A percentile compares a stretch with the other conserved stretches of the same genome.
Conservation (phyloP, 2,797 vertebrate genomes). For the Ficedula albicollis region DNA sequence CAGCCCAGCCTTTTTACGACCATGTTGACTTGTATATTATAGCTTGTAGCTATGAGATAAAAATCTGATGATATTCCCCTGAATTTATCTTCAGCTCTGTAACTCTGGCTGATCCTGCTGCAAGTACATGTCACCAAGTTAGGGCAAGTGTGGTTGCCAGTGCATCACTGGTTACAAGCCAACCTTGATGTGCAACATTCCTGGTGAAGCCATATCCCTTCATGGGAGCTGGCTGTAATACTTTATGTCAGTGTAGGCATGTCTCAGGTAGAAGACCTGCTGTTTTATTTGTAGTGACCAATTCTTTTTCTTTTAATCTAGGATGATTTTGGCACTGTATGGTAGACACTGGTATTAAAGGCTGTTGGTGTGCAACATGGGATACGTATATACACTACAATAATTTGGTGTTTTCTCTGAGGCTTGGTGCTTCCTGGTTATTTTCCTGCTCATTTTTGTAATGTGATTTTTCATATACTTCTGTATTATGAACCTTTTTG, state of each 20-base stretch:
- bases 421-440: conserved; percentile 45
- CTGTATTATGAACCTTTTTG: conserved; percentile 59
- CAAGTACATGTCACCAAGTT: neutral
- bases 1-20: neutral
- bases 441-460: conserved; percentile 51
- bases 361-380: neutral
- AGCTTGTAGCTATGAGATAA: neutral
- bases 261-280: neutral
- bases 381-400: neutral
- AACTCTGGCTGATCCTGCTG: neutral
- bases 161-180: accelerated
- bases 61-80: neutral
- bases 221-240: accelerated
- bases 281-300: neutral
- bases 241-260: neutral
- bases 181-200: accelerated
- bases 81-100: neutral
- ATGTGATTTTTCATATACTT: conserved; percentile 64
- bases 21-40: neutral
- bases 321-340: neutral
- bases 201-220: neutral
- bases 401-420: conserved; percentile 25
- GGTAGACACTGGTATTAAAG: neutral
- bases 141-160: neutral
- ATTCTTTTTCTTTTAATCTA: neutral